A percentile compares a stretch with the other conserved stretches of the same genome.
Evolutionary conservation across 1,140 invertebrate genomes (phyloP).

Genomic region (Drosophila nikananu): DNA sequence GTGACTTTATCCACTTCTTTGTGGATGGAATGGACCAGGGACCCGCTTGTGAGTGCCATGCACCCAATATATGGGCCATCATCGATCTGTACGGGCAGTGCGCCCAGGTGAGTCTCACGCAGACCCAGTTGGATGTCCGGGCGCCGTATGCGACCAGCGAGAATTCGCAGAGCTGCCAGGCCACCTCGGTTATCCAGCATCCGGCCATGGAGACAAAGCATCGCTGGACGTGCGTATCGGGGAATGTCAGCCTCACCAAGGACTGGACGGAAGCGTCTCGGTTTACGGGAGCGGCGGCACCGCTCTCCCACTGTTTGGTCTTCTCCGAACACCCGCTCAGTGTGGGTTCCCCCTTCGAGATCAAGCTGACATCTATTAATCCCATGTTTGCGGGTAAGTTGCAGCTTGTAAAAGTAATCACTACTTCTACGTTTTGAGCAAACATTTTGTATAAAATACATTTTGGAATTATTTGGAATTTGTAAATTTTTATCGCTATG

Average conservation of each 20-base stretch:
- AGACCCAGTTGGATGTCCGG: conserved; percentile 77
- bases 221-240: conserved; percentile 82
- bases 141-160: conserved; percentile 85
- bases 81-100: conserved; percentile 98
- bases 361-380: conserved; percentile 80
- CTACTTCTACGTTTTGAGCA: not conserved
- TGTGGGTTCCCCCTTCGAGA: conserved; percentile 82
- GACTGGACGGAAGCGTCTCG: conserved; percentile 82
- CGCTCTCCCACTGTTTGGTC: conserved; percentile 78
- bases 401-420: not conserved
- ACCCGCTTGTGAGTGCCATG: conserved; percentile 92
- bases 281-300: conserved; percentile 63
- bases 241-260: conserved; percentile 79
- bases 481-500: not conserved
- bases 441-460: not conserved
- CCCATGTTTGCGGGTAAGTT: conserved; percentile 78
- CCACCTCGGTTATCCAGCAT: conserved; percentile 83
- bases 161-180: conserved; percentile 84
- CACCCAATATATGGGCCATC: conserved; percentile 95
- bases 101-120: conserved; percentile 91
- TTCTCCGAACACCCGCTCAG: conserved; percentile 81
- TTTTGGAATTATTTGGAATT: not conserved
- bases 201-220: conserved; percentile 79
- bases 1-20: conserved; percentile 95
- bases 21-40: conserved; percentile 96